Evolutionary conservation across 2,797 vertebrate species (phyloP).

Genomic region (Erpetoichthys calabaricus): DNA sequence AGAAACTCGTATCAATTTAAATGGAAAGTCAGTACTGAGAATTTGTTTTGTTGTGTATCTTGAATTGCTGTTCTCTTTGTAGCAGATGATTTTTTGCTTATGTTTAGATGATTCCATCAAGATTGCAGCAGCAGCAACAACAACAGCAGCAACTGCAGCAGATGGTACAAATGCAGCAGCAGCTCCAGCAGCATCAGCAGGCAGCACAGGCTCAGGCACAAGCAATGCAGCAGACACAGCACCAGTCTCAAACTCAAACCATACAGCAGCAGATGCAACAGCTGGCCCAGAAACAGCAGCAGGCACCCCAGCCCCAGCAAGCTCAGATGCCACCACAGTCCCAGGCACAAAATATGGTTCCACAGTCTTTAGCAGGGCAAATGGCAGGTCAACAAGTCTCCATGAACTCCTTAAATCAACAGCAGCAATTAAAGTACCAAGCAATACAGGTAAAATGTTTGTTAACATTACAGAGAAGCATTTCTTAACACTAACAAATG

Average conservation of each 20-base stretch:
- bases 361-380: slow-evolving; percentile 63
- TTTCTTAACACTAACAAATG: no score
- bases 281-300: slow-evolving; percentile 39
- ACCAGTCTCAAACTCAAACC: slow-evolving; percentile 33
- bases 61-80: slow-evolving; percentile 1
- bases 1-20: no score
- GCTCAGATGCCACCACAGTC: slow-evolving; percentile 64
- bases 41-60: neutral
- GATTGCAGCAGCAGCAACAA: slow-evolving; percentile 50
- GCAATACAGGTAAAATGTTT: slow-evolving; percentile 56
- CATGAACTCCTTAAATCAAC: slow-evolving; percentile 50
- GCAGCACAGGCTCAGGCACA: slow-evolving; percentile 22
- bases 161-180: slow-evolving; percentile 10
- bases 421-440: slow-evolving; percentile 63
- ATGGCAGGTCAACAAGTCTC: slow-evolving; percentile 62
- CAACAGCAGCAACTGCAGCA: slow-evolving; percentile 35
- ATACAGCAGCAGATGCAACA: slow-evolving; percentile 56
- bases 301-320: slow-evolving; percentile 49
- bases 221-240: slow-evolving; percentile 23
- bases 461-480: no score
- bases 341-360: slow-evolving; percentile 56
- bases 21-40: no score
- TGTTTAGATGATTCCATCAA: slow-evolving; percentile 8
- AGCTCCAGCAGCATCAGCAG: neutral
- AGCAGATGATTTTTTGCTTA: neutral